phyloP scores from a whole-genome alignment of 2,113 vertebrate genomes.

The Alces alces region DNA sequence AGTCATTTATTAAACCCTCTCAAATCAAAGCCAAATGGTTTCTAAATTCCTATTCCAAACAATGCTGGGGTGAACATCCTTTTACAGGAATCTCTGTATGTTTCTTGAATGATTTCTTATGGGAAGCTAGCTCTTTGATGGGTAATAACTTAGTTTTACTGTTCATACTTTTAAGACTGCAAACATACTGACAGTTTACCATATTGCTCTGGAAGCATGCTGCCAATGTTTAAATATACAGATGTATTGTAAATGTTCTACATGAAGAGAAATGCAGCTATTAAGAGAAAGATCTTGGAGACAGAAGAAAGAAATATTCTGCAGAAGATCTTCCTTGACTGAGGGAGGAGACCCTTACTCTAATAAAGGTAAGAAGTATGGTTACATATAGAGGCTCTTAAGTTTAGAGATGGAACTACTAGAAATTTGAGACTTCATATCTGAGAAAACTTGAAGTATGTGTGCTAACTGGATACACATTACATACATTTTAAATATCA shows the following conservation, averaged over 20 bases:
- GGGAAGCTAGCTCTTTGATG: neutral
- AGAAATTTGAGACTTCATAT: neutral
- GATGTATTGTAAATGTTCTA: neutral
- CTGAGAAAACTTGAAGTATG: neutral
- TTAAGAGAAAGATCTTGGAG: neutral
- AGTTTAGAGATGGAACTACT: neutral
- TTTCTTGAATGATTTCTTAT: neutral
- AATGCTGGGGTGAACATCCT: neutral
- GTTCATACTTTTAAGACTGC: neutral
- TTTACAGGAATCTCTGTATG: neutral
- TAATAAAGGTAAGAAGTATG: neutral
- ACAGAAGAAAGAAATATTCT: neutral
- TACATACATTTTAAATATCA: neutral
- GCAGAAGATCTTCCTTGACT: neutral
- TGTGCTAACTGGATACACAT: neutral
- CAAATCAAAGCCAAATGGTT: neutral
- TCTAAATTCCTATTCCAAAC: neutral
- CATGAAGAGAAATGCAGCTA: neutral
- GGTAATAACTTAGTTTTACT: neutral
- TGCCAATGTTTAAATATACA: neutral
- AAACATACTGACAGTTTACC: neutral
- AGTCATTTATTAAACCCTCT: neutral
- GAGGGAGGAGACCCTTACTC: neutral
- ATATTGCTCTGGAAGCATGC: neutral
- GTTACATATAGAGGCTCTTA: neutral